Conservation (phyloP, 2,888 invertebrate species). For the Criorhina ranunculi region DNA sequence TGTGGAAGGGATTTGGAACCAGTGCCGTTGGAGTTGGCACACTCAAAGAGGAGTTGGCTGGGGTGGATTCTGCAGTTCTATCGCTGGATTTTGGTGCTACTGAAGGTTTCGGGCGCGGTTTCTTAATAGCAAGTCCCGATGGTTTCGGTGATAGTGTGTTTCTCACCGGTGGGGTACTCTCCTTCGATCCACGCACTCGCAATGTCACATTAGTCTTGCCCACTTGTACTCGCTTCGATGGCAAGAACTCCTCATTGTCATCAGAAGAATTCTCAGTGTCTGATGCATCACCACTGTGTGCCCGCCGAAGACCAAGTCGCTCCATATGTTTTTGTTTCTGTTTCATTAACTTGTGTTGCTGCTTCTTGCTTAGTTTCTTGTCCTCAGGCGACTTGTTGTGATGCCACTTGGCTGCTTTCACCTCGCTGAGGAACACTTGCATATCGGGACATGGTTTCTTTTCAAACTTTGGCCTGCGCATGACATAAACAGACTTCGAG, state of each 20-base stretch:
- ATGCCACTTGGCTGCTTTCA: constrained; percentile 82
- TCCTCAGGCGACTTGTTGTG: constrained; percentile 83
- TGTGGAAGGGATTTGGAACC: constrained; percentile 67
- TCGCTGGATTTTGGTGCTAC: constrained; percentile 36
- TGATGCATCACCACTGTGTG: constrained; percentile 80
- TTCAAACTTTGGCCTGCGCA: constrained; percentile 70
- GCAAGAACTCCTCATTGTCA: constrained; percentile 84
- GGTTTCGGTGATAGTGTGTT: constrained; percentile 32
- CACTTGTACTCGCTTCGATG: constrained; percentile 82
- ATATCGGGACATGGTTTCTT: constrained; percentile 82
- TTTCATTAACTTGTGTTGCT: constrained; percentile 84
- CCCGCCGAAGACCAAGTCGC: constrained; percentile 85
- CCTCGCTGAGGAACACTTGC: constrained; percentile 82
- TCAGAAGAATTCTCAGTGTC: constrained; percentile 82
- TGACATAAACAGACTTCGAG: constrained; percentile 78
- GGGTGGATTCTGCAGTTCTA: constrained; percentile 55
- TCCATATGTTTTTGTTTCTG: constrained; percentile 87
- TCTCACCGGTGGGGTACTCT: constrained; percentile 73
- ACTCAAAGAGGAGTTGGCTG: constrained; percentile 43
- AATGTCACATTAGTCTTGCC: constrained; percentile 83
- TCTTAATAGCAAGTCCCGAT: constrained; percentile 39
- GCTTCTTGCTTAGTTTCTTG: constrained; percentile 84
- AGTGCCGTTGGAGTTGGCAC: constrained; percentile 51
- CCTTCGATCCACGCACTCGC: constrained; percentile 80
- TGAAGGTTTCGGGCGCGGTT: constrained; percentile 47